Conservation (phyloP, 37 sponge, comb jelly and placozoan genomes). For the Spongilla lacustris region DNA sequence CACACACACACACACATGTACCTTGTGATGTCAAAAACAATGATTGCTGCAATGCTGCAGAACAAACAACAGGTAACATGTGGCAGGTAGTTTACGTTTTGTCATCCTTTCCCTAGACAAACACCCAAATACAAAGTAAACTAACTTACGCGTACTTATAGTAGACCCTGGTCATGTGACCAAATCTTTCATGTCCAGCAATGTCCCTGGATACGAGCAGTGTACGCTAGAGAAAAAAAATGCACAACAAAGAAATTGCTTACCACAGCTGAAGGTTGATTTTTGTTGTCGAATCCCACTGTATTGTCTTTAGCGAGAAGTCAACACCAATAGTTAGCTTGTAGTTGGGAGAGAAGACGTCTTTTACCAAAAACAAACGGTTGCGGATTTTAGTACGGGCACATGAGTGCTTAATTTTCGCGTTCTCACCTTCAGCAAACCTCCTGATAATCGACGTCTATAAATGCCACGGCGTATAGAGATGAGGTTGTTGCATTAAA, state of each 20-base stretch:
- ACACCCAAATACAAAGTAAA: background rate
- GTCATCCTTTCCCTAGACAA: no score
- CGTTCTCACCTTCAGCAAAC: conserved; percentile 84
- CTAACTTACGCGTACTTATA: conserved; percentile 94
- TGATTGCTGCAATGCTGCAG: conserved; percentile 89
- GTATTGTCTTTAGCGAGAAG: conserved; percentile 82
- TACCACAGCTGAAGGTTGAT: conserved; percentile 92
- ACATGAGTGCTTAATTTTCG: background rate
- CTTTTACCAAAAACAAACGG: no score
- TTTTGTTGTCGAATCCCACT: conserved; percentile 61
- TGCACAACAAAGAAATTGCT: background rate
- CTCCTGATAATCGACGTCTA: conserved; percentile 90
- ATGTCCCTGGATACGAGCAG: conserved; percentile 78
- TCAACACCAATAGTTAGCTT: conserved; percentile 96
- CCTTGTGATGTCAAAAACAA: conserved; percentile 94
- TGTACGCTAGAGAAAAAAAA: background rate
- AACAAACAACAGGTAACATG: background rate
- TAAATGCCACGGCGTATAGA: background rate
- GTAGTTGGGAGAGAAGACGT: conserved; percentile 89
- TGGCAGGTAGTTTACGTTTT: background rate
- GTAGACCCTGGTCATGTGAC: conserved; percentile 94
- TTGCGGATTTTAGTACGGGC: no score
- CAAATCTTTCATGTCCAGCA: conserved; percentile 95
- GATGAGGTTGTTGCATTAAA: background rate
- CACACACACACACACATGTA: conserved; percentile 1